Percentiles rank a stretch among this genome's conserved stretches.
Conservation (phyloP, 1,140 invertebrate genomes). For the Drosophila arawakana region DNA sequence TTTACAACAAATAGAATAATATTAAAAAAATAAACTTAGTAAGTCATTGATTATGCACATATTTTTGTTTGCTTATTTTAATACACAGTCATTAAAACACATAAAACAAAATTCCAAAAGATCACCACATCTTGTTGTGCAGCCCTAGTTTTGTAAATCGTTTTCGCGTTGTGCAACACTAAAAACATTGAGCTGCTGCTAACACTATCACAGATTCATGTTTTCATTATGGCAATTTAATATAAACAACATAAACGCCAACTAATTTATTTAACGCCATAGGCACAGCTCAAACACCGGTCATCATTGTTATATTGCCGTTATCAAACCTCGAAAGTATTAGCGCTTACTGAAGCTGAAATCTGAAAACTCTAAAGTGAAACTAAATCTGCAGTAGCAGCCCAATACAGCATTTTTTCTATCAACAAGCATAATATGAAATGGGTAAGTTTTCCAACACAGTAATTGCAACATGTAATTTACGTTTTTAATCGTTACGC, state of each 20-base stretch:
- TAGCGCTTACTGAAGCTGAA: slow-evolving; percentile 23
- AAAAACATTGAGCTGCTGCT: slow-evolving; percentile 1
- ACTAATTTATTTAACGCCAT: slow-evolving; percentile 37
- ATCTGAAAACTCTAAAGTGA: slow-evolving; percentile 25
- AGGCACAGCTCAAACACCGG: slow-evolving; percentile 29
- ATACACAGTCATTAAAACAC: slow-evolving; percentile 36
- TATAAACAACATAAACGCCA: slow-evolving; percentile 41
- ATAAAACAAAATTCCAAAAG: slow-evolving; percentile 44
- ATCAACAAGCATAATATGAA: slow-evolving; percentile 58
- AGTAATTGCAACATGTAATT: background rate
- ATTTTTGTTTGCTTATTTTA: slow-evolving; percentile 35
- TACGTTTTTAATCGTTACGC: background rate
- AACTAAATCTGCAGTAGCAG: slow-evolving; percentile 26
- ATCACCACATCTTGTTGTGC: slow-evolving; percentile 32
- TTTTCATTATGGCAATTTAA: slow-evolving; percentile 68
- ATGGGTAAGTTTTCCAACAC: slow-evolving; percentile 64
- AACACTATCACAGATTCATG: slow-evolving; percentile 33
- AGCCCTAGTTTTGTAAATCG: slow-evolving; percentile 31
- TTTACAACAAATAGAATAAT: background rate
- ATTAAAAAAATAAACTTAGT: slow-evolving; percentile 24
- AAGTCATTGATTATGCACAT: slow-evolving; percentile 43
- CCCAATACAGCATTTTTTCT: slow-evolving; percentile 33
- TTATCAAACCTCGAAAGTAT: background rate
- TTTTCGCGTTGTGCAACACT: slow-evolving; percentile 49
- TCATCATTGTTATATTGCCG: background rate